phyloP scores from a whole-genome alignment of 2,888 invertebrate genomes.

The Watsonalla binaria region DNA sequence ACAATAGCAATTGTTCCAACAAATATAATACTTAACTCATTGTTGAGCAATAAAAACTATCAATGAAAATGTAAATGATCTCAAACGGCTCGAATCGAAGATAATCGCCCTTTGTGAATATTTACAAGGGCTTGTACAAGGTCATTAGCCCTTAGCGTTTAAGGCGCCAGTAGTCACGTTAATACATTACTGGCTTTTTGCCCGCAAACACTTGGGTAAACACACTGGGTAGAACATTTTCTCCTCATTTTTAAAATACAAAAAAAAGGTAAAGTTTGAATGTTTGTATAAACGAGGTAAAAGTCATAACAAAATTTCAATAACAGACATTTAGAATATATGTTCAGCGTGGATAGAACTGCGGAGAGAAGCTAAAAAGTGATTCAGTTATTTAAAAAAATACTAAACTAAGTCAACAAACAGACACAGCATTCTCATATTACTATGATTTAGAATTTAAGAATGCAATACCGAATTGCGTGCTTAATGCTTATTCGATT shows the following conservation, averaged over 20 bases:
- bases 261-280: too few relatives aligned
- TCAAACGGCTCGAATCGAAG: constrained; percentile 16
- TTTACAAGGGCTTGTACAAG: constrained; percentile 25
- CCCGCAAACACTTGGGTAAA: too few relatives aligned
- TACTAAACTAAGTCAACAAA: too few relatives aligned
- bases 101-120: constrained; percentile 22
- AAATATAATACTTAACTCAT: constrained; percentile 9
- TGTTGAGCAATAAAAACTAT: constrained; percentile 9
- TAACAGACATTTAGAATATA: too few relatives aligned
- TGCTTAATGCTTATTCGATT: constrained; percentile 19
- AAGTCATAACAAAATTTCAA: too few relatives aligned
- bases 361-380: too few relatives aligned
- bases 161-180: background rate
- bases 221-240: too few relatives aligned
- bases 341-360: too few relatives aligned
- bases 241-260: too few relatives aligned
- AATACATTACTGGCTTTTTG: background rate
- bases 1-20: constrained; percentile 19
- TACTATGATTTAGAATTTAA: background rate
- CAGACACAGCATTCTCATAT: too few relatives aligned
- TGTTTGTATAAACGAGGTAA: too few relatives aligned
- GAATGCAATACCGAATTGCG: constrained; percentile 20
- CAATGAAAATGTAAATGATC: constrained; percentile 17
- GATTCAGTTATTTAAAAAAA: too few relatives aligned
- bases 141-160: constrained; percentile 10